phyloP scores from a whole-genome alignment of 2,797 vertebrate species.

The Sebastes ruberrimus region DNA sequence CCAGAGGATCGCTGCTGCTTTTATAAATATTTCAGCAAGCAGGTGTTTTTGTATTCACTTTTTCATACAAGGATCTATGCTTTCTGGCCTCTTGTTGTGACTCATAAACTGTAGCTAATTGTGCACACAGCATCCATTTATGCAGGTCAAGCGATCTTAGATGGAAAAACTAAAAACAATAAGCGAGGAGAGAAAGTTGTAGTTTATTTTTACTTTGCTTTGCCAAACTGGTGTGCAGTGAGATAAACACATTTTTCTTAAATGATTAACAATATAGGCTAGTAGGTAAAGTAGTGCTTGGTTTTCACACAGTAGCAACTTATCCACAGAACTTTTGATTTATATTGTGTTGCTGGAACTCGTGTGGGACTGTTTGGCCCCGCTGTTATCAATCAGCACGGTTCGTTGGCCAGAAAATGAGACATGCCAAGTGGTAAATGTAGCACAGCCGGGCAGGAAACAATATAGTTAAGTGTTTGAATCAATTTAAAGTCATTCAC shows the following conservation, averaged over 20 bases:
- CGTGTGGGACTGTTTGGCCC: background rate
- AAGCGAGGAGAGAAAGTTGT: background rate
- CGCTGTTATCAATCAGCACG: slow-evolving; percentile 21
- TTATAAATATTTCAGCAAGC: slow-evolving; percentile 48
- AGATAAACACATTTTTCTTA: background rate
- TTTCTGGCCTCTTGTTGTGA: background rate
- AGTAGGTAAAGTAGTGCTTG: background rate
- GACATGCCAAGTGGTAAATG: slow-evolving; percentile 6
- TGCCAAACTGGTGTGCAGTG: background rate
- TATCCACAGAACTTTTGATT: slow-evolving; percentile 24
- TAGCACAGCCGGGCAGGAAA: slow-evolving; percentile 5
- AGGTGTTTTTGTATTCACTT: slow-evolving; percentile 32
- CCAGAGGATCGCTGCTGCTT: slow-evolving; percentile 11
- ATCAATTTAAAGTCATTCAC: slow-evolving; percentile 28
- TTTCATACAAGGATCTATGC: background rate
- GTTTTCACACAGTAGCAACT: background rate
- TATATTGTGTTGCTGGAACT: slow-evolving; percentile 1
- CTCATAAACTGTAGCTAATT: slow-evolving; percentile 5
- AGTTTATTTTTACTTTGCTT: background rate
- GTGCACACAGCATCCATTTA: background rate
- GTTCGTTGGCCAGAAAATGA: slow-evolving; percentile 17
- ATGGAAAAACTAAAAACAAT: background rate
- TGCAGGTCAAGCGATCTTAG: background rate
- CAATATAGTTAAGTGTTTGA: slow-evolving; percentile 21
- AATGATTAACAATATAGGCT: background rate